Evolutionary conservation across 2,113 vertebrate species (phyloP).

Genomic region (Tachycineta bicolor): DNA sequence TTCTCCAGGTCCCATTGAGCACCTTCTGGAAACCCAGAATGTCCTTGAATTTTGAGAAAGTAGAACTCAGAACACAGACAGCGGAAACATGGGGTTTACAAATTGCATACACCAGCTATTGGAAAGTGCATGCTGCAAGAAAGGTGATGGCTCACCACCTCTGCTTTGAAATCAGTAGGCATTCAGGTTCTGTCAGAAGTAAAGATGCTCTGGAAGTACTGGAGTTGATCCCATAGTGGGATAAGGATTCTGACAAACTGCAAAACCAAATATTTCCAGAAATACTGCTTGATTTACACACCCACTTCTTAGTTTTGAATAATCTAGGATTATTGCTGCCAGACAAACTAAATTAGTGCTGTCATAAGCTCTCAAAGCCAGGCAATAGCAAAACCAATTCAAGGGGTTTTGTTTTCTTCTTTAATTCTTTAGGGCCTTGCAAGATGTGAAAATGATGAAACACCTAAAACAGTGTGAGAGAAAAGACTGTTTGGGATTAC

Average conservation of each 20-base stretch:
- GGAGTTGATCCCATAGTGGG: not conserved
- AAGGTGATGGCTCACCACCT: not conserved
- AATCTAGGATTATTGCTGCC: conserved; percentile 20
- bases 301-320: conserved; percentile 43
- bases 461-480: not conserved
- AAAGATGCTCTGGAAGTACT: not conserved
- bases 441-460: conserved; percentile 39
- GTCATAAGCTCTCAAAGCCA: conserved; percentile 38
- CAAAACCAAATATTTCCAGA: not conserved
- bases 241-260: not conserved
- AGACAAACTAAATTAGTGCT: conserved; percentile 44
- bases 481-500: conserved; percentile 28
- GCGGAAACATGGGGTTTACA: not conserved
- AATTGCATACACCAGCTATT: not conserved
- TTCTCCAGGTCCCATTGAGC: not conserved
- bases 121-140: not conserved
- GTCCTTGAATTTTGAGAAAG: not conserved
- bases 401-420: conserved; percentile 20
- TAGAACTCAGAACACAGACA: not conserved
- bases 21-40: not conserved
- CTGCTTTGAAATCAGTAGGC: not conserved
- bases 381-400: not conserved
- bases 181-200: not conserved
- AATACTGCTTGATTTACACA: conserved; percentile 14
- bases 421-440: conserved; percentile 1